phyloP scores from a whole-genome alignment of 1,140 invertebrate genomes.

The Danaus plexippus region DNA sequence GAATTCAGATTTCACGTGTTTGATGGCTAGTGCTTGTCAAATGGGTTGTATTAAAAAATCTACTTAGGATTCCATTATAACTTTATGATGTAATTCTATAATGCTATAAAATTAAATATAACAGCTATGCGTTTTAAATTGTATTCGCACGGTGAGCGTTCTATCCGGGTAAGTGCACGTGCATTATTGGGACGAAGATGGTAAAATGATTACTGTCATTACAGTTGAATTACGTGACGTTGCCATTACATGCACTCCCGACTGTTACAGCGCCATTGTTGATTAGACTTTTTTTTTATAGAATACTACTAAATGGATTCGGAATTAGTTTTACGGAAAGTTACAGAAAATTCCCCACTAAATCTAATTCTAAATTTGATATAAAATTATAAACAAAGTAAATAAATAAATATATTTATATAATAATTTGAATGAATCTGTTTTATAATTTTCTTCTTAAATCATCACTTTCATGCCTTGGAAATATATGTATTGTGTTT shows the following conservation, averaged over 20 bases:
- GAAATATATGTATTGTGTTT: too few species aligned
- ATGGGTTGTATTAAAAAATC: conserved; percentile 1
- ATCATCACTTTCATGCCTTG: too few species aligned
- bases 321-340: conserved; percentile 21
- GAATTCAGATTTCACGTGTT: too few species aligned
- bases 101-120: conserved; percentile 16
- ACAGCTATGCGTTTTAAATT: conserved; percentile 21
- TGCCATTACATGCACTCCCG: conserved; percentile 51
- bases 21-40: too few species aligned
- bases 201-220: conserved; percentile 66
- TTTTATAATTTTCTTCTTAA: too few species aligned
- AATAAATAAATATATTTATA: too few species aligned
- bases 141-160: conserved; percentile 35
- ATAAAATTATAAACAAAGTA: too few species aligned
- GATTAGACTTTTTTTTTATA: conserved; percentile 39
- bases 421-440: too few species aligned
- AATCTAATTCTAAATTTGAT: too few species aligned
- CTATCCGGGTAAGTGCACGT: conserved; percentile 34
- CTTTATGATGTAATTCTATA: conserved; percentile 11
- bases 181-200: conserved; percentile 54
- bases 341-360: conserved; percentile 3
- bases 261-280: conserved; percentile 49
- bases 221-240: conserved; percentile 48
- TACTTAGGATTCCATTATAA: conserved; percentile 8
- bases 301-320: conserved; percentile 34